Conservation (phyloP, 2,113 vertebrate genomes). For the Crotalus viridis region DNA sequence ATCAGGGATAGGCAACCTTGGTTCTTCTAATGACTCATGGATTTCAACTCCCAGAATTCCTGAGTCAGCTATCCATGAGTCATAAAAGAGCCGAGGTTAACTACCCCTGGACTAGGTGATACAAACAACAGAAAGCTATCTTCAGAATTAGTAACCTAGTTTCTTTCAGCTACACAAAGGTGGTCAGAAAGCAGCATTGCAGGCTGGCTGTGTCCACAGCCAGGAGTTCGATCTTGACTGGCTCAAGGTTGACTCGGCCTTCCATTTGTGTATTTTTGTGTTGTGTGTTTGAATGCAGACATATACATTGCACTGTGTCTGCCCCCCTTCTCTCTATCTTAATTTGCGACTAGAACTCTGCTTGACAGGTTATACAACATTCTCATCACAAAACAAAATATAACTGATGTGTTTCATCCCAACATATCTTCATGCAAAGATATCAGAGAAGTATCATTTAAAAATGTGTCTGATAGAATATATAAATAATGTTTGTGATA, state of each 20-base stretch:
- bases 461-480: not conserved
- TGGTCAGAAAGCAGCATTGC: not conserved
- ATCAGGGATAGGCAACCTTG: no score
- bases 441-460: not conserved
- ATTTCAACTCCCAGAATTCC: no score
- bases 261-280: not conserved
- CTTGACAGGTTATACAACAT: not conserved
- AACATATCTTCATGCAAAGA: not conserved
- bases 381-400: not conserved
- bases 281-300: not conserved
- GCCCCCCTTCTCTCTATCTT: not conserved
- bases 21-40: no score
- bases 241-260: not conserved
- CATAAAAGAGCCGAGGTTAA: no score
- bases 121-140: not conserved
- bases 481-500: not conserved
- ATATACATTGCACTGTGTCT: not conserved
- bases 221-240: not conserved
- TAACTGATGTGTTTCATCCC: not conserved
- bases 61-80: no score
- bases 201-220: not conserved
- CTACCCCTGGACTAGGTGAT: no score
- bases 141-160: not conserved
- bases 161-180: no score
- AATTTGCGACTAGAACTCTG: not conserved